Base-by-base conservation (phyloP, 2,888 invertebrate species). In the Blastobasis adustella region DNA sequence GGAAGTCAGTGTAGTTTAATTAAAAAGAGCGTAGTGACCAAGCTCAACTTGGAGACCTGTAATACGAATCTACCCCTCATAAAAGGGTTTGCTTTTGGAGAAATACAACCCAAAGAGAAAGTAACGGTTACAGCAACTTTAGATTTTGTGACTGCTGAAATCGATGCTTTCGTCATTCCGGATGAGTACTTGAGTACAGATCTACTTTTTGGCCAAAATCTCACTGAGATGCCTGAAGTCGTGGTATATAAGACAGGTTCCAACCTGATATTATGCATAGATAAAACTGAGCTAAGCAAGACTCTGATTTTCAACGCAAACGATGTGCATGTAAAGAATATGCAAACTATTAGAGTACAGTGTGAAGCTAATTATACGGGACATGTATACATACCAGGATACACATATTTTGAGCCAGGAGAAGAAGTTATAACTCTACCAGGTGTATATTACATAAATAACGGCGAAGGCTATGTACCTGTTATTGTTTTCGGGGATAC, bases 1-100 rank as follows among this genome's bases (percentile, higher is more conserved):
- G 57, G 57, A 4, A 57, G 57, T 43, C 41, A 57, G 45, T 55
- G 54, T 37, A 52, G 53, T 1, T 10, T 57, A 9, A 42, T 55
- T 8, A 53, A 47, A 10, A 10, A n/a, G 1, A 42, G 41, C 9
- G 39, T 23, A 7, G 49, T 23, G 36, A 4, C 23, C 5, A 47
- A 55, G 5, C n/a, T 46, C 5, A 41, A 50, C 37, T 9, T 49
- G 37, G 10, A 10, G 6, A 10, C 49, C 8, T 10, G 10, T 42
- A 23, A 4, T 5, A 6, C 41, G 10, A 36, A 41, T 8, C n/a
- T 55, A 1, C 53, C 55, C n/a, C 38, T 49, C 6, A 8, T 55
- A 1, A 55, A 50, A 10, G 55, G 55, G 7, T 55, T 53, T 47
- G 55, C 50, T 0, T 46, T 43, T 5, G 47, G 50, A 10, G 36